Evolutionary conservation across 2,888 invertebrate genomes (phyloP).

Genomic region (Desoria tigrina): DNA sequence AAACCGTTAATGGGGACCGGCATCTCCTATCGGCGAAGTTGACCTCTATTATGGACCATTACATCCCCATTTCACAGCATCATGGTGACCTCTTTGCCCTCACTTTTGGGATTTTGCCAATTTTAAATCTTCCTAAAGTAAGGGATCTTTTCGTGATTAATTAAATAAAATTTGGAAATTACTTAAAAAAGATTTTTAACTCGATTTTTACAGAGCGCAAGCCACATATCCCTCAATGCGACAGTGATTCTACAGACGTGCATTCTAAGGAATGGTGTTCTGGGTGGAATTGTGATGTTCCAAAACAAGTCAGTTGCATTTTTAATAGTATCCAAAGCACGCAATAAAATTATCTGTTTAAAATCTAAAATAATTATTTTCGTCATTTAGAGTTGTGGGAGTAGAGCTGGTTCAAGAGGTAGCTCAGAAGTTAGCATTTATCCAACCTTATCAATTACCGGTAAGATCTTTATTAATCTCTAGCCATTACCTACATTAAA

Average conservation of each 20-base stretch:
- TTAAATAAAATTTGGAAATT: no score
- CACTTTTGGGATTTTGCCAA: slow-evolving; percentile 75
- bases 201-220: slow-evolving; percentile 70
- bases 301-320: slow-evolving; percentile 74
- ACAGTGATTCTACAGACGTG: slow-evolving; percentile 83
- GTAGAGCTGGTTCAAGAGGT: slow-evolving; percentile 73
- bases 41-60: slow-evolving; percentile 84
- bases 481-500: slow-evolving; percentile 8
- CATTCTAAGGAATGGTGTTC: slow-evolving; percentile 73
- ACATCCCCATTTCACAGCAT: slow-evolving; percentile 79
- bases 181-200: not conserved
- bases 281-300: slow-evolving; percentile 82
- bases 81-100: slow-evolving; percentile 69
- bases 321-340: no score
- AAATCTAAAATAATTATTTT: no score
- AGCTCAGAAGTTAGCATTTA: slow-evolving; percentile 76
- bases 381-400: slow-evolving; percentile 71
- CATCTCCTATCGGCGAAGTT: slow-evolving; percentile 71
- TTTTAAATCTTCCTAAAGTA: slow-evolving; percentile 78
- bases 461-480: slow-evolving; percentile 54
- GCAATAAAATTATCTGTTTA: not conserved
- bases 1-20: slow-evolving; percentile 62
- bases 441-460: slow-evolving; percentile 81
- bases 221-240: slow-evolving; percentile 81
- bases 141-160: not conserved